Base-by-base conservation (phyloP, 2,797 vertebrate genomes). In the Coregonus suidteri region DNA sequence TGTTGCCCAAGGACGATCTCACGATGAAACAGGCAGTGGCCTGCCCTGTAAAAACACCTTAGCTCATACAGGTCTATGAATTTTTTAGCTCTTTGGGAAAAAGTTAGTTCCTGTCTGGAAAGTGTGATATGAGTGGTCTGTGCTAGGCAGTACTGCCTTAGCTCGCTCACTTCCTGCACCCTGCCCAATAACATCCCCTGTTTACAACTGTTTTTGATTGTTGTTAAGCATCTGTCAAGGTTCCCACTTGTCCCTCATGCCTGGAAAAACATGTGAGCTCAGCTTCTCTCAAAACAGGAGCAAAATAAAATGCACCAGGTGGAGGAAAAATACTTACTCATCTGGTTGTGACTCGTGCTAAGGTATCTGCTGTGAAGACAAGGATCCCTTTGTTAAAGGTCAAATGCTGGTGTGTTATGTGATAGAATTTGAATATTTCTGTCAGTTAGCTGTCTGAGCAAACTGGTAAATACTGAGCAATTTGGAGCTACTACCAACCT, bases 161-260 rank as follows among this genome's bases (percentile, higher is more conserved):
- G 82, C 85, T 85, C 51, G 62, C 80, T 84, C 88, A 82, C 86
- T 87, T 92, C 88, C 88, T 88, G 82, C 31, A 73, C 85, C 86
- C 85, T 81, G 83, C 87, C 91, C 87, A 86, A 76, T 76, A 81
- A 85, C 81, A 77, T 74, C 76, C 82, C 84, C 78, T 92, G 89
- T 93, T 93, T 92, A 92, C 83, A 84, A 86, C 82, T 92, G 90
- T 90, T 88, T 93, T 90, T 93, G 88, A 93, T 93, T 90, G 89
- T 92, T 91, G 90, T 92, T 92, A 91, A 90, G 89, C 91, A 90
- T 85, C 89, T 92, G 92, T 92, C 90, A 92, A 77, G 85, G 79
- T 86, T 89, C 79, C 85, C 54, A 86, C 87, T 89, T 75, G 81
- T 89, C 82, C 76, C 75, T 90, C 80, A 16, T 62, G 84, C 83